phyloP scores from a whole-genome alignment of 1,140 invertebrate species.

The Drosophila nasuta region DNA sequence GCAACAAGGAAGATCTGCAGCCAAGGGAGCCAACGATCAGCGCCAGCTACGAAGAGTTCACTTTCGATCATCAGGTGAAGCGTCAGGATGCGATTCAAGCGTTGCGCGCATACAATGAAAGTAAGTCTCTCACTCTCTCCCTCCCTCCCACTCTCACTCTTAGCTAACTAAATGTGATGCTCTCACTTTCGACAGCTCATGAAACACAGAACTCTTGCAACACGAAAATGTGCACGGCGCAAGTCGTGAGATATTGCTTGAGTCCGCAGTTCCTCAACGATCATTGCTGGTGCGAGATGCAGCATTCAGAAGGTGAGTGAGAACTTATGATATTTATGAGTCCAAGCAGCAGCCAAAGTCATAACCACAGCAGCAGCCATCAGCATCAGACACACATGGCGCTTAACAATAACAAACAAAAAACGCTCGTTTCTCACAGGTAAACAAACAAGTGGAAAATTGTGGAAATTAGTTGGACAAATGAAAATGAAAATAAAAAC shows the following conservation, averaged over 20 bases:
- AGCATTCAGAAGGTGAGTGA: constrained; percentile 81
- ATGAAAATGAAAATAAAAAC: constrained; percentile 33
- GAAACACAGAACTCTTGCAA: constrained; percentile 59
- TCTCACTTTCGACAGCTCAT: constrained; percentile 26
- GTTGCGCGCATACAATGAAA: constrained; percentile 68
- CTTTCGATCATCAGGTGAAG: constrained; percentile 80
- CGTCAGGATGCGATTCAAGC: constrained; percentile 69
- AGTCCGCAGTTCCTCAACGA: constrained; percentile 87
- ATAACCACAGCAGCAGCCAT: too few relatives aligned
- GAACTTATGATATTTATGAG: constrained; percentile 59
- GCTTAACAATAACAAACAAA: constrained; percentile 53
- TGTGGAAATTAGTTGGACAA: constrained; percentile 38
- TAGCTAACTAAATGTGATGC: neutral
- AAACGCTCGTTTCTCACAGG: constrained; percentile 24
- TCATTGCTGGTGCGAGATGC: constrained; percentile 88
- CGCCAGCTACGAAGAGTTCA: constrained; percentile 67
- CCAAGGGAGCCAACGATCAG: constrained; percentile 35
- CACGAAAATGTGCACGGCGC: constrained; percentile 84
- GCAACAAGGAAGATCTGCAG: constrained; percentile 71
- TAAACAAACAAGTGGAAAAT: constrained; percentile 48
- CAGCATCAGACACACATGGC: constrained; percentile 49
- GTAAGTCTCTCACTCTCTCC: constrained; percentile 42
- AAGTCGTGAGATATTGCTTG: constrained; percentile 87
- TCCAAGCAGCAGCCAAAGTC: constrained; percentile 18
- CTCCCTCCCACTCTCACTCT: neutral